phyloP scores from a whole-genome alignment of 1,140 invertebrate species.

The Aphelenchoides fujianensis region DNA sequence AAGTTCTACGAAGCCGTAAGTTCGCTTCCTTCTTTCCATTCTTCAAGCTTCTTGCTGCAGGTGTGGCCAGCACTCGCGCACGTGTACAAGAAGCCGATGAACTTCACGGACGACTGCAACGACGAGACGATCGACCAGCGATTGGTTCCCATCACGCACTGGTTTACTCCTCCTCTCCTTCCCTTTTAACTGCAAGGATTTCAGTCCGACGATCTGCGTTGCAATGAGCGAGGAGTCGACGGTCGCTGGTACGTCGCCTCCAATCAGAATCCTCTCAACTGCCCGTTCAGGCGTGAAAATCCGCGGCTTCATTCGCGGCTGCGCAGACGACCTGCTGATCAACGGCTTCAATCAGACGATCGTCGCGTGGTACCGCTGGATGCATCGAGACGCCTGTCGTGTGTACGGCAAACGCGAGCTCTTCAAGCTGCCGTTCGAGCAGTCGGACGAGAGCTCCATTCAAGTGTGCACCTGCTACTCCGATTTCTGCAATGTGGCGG shows the following conservation, averaged over 20 bases:
- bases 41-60: background rate
- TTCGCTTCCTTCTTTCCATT: background rate
- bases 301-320: slow-evolving; percentile 46
- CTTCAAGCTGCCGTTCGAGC: slow-evolving; percentile 36
- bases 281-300: slow-evolving; percentile 38
- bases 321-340: slow-evolving; percentile 40
- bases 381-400: slow-evolving; percentile 39
- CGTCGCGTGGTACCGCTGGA: slow-evolving; percentile 46
- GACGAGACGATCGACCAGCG: slow-evolving; percentile 30
- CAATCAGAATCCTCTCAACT: slow-evolving; percentile 19
- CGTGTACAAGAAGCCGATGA: no score
- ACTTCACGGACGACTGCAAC: slow-evolving; percentile 44
- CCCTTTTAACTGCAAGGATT: no score
- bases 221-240: slow-evolving; percentile 40
- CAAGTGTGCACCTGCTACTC: slow-evolving; percentile 46
- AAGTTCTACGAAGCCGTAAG: slow-evolving; percentile 44
- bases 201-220: slow-evolving; percentile 40
- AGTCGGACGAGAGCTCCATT: slow-evolving; percentile 32
- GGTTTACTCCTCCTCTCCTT: background rate
- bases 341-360: slow-evolving; percentile 47
- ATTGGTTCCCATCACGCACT: slow-evolving; percentile 22
- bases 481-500: slow-evolving; percentile 39
- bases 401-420: slow-evolving; percentile 41
- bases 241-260: no score
- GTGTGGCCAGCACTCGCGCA: slow-evolving; percentile 38